These are phyloP conservation scores for Gymnoscelis rufifasciata DNA, from an alignment of 2,888 invertebrate species.

Conservation along the genomic window DNA sequence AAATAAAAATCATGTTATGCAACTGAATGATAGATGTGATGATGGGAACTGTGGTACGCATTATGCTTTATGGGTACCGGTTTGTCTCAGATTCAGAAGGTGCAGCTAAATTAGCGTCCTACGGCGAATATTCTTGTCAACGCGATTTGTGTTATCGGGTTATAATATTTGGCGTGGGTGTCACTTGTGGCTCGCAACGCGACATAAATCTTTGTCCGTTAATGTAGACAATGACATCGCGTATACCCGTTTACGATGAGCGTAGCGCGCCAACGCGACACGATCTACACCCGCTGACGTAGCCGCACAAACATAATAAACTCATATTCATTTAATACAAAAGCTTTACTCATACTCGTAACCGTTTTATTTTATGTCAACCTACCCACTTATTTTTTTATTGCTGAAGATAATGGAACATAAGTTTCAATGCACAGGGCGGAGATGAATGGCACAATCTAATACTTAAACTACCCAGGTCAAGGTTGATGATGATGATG, in stretches of 20 bases:
- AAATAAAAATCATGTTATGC: constrained; percentile 9
- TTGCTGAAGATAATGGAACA: background rate
- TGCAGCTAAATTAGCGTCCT: too few relatives aligned
- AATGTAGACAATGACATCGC: too few relatives aligned
- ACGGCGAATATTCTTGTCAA: too few relatives aligned
- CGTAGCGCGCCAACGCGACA: too few relatives aligned
- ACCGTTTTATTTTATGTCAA: background rate
- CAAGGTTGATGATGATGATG: background rate
- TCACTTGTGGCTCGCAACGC: too few relatives aligned
- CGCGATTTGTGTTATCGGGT: too few relatives aligned
- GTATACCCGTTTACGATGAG: too few relatives aligned
- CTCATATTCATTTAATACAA: background rate
- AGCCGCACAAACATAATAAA: too few relatives aligned
- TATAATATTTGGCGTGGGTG: too few relatives aligned
- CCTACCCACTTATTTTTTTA: background rate
- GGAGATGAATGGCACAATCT: background rate
- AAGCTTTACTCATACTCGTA: background rate
- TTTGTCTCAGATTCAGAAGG: background rate
- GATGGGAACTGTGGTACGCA: constrained; percentile 3
- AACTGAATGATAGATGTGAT: constrained; percentile 6
- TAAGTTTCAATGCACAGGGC: background rate
- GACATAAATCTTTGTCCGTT: too few relatives aligned
- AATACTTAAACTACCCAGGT: background rate
- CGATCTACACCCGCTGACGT: too few relatives aligned
- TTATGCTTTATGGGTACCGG: background rate